Evolutionary conservation across 1,140 invertebrate species (phyloP), one percentile per base, ranked within the genome.

Genomic region (Bombus superbus): DNA sequence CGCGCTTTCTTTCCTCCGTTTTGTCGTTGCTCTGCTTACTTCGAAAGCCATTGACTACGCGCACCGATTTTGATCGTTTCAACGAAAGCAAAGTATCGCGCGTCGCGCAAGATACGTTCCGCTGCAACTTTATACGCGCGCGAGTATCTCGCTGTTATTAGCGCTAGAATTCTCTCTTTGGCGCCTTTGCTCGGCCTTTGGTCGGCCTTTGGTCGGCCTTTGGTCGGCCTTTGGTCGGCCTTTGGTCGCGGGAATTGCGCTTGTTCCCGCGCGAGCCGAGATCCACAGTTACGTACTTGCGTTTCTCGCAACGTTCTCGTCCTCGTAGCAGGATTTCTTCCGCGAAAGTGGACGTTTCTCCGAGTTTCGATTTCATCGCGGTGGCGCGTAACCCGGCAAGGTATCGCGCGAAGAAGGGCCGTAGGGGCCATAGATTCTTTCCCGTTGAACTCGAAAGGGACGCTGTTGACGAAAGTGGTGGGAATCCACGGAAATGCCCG

Each of bases 251-350:
- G 28, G 3, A 13, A 64, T 66, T 66, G 2, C 18, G 2, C 18
- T 35, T 35, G 15, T 1, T 22, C 0, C 32, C 32, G 6, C 0
- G 11, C n/a, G 13, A n/a, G 8, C 3, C 8, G 0, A 1, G 0
- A 35, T 35, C 8, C 1, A 22, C 32, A 3, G 15, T 66, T 8
- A 22, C 44, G 15, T 47, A 47, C 15, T 66, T 22, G 5, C 32
- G 3, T 35, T 35, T 22, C 15, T 2, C 15, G 11, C n/a, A 6
- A 64, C 59, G 0, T 32, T 32, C n/a, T 64, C 13, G 0, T 32
- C 4, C 5, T 1, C n/a, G 9, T n/a, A 28, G 28, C 28, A 15
- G 4, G 4, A 32, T 64, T 32, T 64, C 5, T n/a, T 10, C 8
- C 2, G 5, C 32, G 18, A 10, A 22, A 22, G 18, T 10, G 15